Evolutionary conservation across 2,113 vertebrate species (phyloP).

Genomic region (Microcebus murinus): DNA sequence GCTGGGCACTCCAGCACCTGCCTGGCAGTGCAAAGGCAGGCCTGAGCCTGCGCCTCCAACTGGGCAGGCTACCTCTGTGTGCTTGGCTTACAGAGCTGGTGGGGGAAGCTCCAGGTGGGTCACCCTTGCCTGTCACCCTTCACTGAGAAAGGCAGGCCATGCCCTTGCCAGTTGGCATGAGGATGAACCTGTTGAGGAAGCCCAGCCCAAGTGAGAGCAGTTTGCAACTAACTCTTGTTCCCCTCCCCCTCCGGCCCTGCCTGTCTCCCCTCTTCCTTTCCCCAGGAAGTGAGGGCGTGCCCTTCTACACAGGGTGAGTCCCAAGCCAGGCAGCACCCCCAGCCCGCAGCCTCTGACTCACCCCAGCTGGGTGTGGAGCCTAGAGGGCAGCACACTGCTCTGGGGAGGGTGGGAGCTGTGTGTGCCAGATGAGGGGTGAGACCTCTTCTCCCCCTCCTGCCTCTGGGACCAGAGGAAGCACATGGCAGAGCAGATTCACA

Average conservation of each 20-base stretch:
- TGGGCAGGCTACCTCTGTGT: too few relatives aligned
- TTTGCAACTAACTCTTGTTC: neutral
- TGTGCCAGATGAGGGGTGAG: neutral
- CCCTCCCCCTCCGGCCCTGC: neutral
- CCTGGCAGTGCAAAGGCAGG: neutral
- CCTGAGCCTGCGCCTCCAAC: neutral
- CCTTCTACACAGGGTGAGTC: neutral
- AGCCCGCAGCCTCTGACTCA: conserved; percentile 56
- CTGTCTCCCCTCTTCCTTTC: conserved; percentile 35
- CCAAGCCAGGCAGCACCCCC: conserved; percentile 20
- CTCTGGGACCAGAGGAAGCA: neutral
- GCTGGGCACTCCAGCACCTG: fast-evolving
- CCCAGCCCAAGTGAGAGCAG: neutral
- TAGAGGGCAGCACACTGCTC: neutral
- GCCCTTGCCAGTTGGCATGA: neutral
- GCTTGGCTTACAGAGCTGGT: neutral
- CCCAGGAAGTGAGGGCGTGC: conserved; percentile 60
- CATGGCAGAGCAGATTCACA: neutral
- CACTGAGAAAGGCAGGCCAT: neutral
- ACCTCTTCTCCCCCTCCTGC: neutral
- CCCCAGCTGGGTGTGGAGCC: neutral
- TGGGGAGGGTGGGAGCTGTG: neutral
- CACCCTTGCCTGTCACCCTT: neutral
- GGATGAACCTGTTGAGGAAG: conserved; percentile 47
- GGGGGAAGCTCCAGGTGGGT: neutral